A percentile compares a stretch with the other conserved stretches of the same genome.
Evolutionary conservation across 2,113 vertebrate genomes (phyloP).

Genomic region (Anarhynchus alexandrinus): DNA sequence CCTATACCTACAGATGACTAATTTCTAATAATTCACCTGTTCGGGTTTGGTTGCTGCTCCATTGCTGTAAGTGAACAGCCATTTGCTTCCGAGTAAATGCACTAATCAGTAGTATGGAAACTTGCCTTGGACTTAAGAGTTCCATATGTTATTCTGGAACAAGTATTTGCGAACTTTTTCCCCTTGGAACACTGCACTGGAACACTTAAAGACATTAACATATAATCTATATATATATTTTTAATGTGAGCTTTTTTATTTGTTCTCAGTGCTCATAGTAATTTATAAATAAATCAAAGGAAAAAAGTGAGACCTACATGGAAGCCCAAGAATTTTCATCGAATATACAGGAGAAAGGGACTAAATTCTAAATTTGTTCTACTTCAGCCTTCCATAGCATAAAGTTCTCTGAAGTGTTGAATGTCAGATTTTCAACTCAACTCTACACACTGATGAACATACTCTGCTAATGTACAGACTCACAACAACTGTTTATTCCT

Average conservation of each 20-base stretch:
- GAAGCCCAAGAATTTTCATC: not conserved
- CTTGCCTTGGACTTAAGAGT: fast-evolving
- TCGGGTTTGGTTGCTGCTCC: not conserved
- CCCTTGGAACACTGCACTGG: too few relatives aligned
- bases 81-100: not conserved
- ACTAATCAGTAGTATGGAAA: not conserved
- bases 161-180: not conserved
- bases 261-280: not conserved
- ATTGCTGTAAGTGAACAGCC: fast-evolving
- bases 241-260: not conserved
- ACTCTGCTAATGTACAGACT: not conserved
- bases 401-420: not conserved
- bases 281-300: not conserved
- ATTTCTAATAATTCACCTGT: not conserved
- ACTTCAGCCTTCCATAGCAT: not conserved
- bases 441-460: not conserved
- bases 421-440: not conserved
- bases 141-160: not conserved
- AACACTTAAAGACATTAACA: not conserved
- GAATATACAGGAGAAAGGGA: not conserved
- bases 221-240: not conserved
- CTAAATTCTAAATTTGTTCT: not conserved
- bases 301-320: not conserved
- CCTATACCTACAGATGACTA: not conserved
- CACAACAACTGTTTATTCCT: not conserved